A percentile compares a stretch with the other conserved stretches of the same genome.
phyloP scores from a whole-genome alignment of 2,113 vertebrate species.

The Pachypanchax playfairii region DNA sequence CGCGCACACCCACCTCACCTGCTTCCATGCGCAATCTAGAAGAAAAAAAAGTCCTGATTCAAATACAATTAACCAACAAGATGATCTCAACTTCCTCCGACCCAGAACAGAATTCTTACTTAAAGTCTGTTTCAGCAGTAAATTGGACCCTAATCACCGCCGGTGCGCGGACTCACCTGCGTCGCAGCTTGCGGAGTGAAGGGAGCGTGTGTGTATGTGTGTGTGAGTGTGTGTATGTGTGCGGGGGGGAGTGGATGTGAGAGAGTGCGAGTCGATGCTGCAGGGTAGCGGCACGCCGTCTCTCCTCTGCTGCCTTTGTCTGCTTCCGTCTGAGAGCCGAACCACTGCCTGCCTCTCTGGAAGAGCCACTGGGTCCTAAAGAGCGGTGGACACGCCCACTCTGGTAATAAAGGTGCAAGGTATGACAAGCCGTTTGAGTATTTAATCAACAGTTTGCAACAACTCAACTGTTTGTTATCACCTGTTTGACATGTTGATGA shows the following conservation, averaged over 20 bases:
- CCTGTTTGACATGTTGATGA: too few relatives aligned
- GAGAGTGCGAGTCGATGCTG: slow-evolving; percentile 67
- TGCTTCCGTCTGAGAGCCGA: slow-evolving; percentile 65
- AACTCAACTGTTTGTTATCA: too few relatives aligned
- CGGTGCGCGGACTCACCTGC: slow-evolving; percentile 69
- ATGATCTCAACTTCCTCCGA: neutral
- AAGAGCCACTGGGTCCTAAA: slow-evolving; percentile 79
- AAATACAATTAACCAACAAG: neutral
- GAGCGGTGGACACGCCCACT: slow-evolving; percentile 56
- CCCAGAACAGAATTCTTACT: neutral
- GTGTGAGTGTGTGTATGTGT: slow-evolving; percentile 37
- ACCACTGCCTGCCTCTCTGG: slow-evolving; percentile 59
- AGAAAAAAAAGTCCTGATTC: neutral
- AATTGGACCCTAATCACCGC: neutral
- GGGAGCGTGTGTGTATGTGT: slow-evolving; percentile 48
- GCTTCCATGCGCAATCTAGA: slow-evolving; percentile 14
- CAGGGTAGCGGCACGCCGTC: slow-evolving; percentile 75
- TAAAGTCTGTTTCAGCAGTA: neutral
- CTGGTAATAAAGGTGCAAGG: slow-evolving; percentile 20
- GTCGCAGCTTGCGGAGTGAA: slow-evolving; percentile 68
- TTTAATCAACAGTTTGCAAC: too few relatives aligned
- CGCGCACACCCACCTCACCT: slow-evolving; percentile 58
- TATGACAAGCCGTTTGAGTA: too few relatives aligned
- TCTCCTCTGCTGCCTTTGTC: slow-evolving; percentile 75
- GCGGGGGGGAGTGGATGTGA: slow-evolving; percentile 33